These are phyloP conservation scores for Mormyrus iriodes DNA, from an alignment of 2,113 vertebrate species.

Conservation along the genomic window DNA sequence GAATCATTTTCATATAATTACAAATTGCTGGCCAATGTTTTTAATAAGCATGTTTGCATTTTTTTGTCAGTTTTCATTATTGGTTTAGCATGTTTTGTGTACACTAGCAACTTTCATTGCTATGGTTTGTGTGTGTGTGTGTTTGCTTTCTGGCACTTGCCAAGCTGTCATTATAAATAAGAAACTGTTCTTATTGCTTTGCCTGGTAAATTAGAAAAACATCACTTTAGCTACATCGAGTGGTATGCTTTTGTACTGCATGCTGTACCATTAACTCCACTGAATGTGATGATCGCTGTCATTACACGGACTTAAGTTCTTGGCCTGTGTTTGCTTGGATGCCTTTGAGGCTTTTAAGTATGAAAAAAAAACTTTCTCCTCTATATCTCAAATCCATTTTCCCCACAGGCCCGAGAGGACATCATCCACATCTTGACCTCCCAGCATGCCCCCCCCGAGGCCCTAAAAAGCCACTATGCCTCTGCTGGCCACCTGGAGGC, in stretches of 20 bases:
- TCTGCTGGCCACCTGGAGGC: slow-evolving; percentile 70
- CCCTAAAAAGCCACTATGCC: slow-evolving; percentile 78
- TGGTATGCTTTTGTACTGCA: slow-evolving; percentile 35
- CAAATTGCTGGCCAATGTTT: not conserved
- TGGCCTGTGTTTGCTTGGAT: not conserved
- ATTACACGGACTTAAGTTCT: not conserved
- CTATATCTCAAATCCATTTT: not conserved
- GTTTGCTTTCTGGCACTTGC: not conserved
- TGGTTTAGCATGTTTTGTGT: not conserved
- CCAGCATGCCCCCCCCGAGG: slow-evolving; percentile 70
- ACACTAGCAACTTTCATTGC: not conserved
- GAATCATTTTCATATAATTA: not conserved
- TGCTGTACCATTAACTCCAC: not conserved
- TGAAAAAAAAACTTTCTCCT: too few species aligned
- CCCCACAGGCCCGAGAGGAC: slow-evolving; percentile 82
- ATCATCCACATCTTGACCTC: slow-evolving; percentile 86
- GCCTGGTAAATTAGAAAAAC: not conserved
- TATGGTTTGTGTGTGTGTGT: not conserved
- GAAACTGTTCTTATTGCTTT: not conserved
- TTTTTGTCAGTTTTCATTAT: not conserved
- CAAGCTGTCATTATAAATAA: not conserved
- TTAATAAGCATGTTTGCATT: not conserved
- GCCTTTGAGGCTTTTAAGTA: not conserved
- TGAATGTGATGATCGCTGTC: not conserved
- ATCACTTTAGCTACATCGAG: slow-evolving; percentile 44